Evolutionary conservation across 2,113 vertebrate genomes (phyloP).

Genomic region (Sciurus niger): DNA sequence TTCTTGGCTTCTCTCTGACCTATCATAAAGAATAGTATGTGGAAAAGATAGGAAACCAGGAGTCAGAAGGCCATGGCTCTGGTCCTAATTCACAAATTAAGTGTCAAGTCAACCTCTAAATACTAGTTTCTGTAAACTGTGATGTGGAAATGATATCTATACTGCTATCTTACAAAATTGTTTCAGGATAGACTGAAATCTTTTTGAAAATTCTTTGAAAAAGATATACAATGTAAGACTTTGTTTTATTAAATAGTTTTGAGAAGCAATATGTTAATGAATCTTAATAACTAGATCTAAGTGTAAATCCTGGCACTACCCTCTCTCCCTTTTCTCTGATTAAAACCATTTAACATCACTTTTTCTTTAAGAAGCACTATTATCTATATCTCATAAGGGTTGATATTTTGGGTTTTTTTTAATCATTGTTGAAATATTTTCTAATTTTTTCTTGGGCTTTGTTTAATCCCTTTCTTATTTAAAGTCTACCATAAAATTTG

Average conservation of each 20-base stretch:
- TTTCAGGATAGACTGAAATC: constrained; percentile 29
- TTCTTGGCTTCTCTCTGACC: neutral
- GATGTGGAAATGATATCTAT: constrained; percentile 25
- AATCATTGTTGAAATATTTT: neutral
- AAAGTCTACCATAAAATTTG: neutral
- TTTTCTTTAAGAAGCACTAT: neutral
- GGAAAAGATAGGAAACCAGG: neutral
- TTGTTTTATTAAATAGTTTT: neutral
- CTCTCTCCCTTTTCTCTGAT: neutral
- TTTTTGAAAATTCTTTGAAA: constrained; percentile 16
- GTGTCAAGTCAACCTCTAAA: neutral
- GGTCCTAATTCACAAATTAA: neutral
- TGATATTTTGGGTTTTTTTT: neutral
- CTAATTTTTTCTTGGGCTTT: neutral
- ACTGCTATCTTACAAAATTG: neutral
- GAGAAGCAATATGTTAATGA: neutral
- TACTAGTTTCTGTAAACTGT: neutral
- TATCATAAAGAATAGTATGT: neutral
- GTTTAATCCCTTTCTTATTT: constrained; percentile 15
- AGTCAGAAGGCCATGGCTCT: neutral
- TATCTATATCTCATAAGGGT: neutral
- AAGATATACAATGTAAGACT: neutral
- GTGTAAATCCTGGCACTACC: neutral
- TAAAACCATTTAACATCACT: too few species aligned
- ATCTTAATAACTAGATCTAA: neutral